A percentile compares a stretch with the other conserved stretches of the same genome.
These are phyloP conservation scores for Staurois parvus DNA, from an alignment of 2,797 vertebrate species.

Conservation along the genomic window DNA sequence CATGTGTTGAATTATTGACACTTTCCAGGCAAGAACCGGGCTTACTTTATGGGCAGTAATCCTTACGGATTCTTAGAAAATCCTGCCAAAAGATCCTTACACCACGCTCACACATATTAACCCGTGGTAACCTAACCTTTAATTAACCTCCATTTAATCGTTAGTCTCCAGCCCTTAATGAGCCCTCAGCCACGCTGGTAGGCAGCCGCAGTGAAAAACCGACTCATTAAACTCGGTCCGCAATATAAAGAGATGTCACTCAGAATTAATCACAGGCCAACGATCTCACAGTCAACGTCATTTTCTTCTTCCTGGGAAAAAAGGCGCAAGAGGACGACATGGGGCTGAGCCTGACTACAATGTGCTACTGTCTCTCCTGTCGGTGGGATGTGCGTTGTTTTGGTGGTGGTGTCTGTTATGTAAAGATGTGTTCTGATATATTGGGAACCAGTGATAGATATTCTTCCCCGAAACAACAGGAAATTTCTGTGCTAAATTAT, in stretches of 20 bases:
- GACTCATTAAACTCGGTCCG: constrained; percentile 36
- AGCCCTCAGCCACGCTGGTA: not conserved
- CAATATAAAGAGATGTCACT: constrained; percentile 40
- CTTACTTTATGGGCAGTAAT: too few species aligned
- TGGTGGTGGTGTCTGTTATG: not conserved
- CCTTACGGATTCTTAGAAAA: not conserved
- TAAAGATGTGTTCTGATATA: not conserved
- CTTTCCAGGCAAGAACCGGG: too few species aligned
- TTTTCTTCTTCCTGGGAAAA: not conserved
- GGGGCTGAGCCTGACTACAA: not conserved
- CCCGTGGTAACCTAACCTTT: not conserved
- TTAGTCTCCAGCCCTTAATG: not conserved
- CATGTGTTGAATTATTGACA: too few species aligned
- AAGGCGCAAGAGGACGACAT: too few species aligned
- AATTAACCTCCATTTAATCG: constrained; percentile 48
- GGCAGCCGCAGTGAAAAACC: constrained; percentile 1
- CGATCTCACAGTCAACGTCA: constrained; percentile 14
- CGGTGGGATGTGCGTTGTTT: not conserved
- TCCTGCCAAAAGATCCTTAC: too few species aligned
- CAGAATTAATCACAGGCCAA: constrained; percentile 17
- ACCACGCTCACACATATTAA: not conserved
- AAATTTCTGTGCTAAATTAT: too few species aligned
- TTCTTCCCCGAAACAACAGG: too few species aligned
- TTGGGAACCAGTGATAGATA: too few species aligned
- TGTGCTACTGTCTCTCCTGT: not conserved